phyloP scores from a whole-genome alignment of 1,140 invertebrate species.

The Rhopalosiphum padi region DNA sequence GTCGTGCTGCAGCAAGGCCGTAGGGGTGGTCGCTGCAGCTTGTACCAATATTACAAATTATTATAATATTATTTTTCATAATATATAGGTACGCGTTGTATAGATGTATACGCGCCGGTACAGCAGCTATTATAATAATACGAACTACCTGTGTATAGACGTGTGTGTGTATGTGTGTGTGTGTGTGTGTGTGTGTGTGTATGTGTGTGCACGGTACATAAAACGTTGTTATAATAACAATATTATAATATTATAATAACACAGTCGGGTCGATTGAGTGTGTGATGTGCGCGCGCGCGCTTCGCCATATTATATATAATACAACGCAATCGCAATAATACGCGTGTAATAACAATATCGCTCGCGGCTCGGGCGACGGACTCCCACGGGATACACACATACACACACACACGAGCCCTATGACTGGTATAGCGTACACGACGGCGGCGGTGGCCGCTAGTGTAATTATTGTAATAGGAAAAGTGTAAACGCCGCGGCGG shows the following conservation, averaged over 20 bases:
- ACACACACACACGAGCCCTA: neutral
- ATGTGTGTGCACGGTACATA: neutral
- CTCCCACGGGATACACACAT: conserved; percentile 27
- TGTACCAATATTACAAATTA: conserved; percentile 1
- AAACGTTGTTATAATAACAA: conserved; percentile 16
- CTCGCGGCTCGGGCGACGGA: neutral
- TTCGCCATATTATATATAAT: neutral
- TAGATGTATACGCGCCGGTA: neutral
- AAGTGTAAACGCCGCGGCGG: neutral
- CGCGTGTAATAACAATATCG: neutral
- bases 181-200: too few relatives aligned
- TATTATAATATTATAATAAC: conserved; percentile 3
- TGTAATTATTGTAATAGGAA: neutral
- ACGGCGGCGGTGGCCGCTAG: neutral
- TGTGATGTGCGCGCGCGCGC: conserved; percentile 28
- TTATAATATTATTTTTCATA: neutral
- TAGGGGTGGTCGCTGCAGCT: neutral
- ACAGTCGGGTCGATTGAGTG: conserved; percentile 23
- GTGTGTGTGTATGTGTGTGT: neutral
- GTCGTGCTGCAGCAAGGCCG: neutral
- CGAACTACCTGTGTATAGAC: too few relatives aligned
- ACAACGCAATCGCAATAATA: neutral
- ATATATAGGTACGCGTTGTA: neutral
- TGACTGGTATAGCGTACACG: neutral
- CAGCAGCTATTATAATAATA: neutral